Evolutionary conservation across 2,888 invertebrate genomes (phyloP), one percentile per base, ranked within the genome.

Genomic region (Meiosimyza platycephala): DNA sequence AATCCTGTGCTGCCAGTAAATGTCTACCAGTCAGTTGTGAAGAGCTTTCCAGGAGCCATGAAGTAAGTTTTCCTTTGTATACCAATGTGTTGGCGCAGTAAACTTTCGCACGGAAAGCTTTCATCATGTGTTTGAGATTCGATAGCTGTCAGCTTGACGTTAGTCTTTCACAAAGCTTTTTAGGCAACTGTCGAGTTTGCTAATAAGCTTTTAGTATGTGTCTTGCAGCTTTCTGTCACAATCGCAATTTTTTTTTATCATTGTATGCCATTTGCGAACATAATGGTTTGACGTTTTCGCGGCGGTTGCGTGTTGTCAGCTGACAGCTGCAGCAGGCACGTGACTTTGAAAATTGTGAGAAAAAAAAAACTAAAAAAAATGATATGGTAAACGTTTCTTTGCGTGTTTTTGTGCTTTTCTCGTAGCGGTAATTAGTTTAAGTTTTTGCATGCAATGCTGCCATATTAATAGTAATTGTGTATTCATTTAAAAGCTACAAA

Each of bases 311-410:
- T 72, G 48, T 47, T 48, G 16, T 47, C 16, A 60, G 22, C 52
- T 72, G 18, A 3, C 6, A 22, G 59, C 55, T 72, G 65, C 9
- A 40, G 52, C 63, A n/a, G 69, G 72, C 75, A 76, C 76, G 76
- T 76, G 76, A 76, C 76, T 73, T 75, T 74, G 72, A 75, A 76
- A 66, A 52, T 22, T 51, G 54, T 51, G 50, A 15, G 64, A 71
- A 47, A 12, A 57, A 57, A 57, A 13, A 13, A 18, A 16, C 13
- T 12, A 11, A 16, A 64, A 70, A 54, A 40, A 40, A 9, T 18
- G 5, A 5, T 40, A 15, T 33, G 76, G 76, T 78, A 80, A 81
- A 80, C 80, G 77, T 73, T 75, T 72, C 76, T 78, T 82, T 79
- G 80, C 80, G 78, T 81, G 80, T 76, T 80, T 78, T 76, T 74